Evolutionary conservation across 1,140 invertebrate genomes (phyloP), one percentile per base, ranked within the genome.

Genomic region (Ephestia elutella): DNA sequence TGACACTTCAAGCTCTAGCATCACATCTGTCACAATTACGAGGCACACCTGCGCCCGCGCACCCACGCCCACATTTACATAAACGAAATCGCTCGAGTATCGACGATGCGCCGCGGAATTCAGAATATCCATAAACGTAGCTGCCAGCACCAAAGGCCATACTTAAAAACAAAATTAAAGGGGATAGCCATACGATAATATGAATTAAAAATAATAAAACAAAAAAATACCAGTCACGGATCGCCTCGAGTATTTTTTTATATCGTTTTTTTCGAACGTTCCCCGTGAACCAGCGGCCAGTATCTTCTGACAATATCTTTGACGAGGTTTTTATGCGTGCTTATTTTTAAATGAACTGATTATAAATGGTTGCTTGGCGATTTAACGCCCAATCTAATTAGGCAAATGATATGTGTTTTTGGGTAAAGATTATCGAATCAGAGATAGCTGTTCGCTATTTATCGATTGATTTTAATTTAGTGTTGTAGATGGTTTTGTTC

Each of bases 121-220:
- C 78, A 66, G 77, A 85, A 85, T 82, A 85, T 82, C 82, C 80
- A 87, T 86, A 84, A 87, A 86, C 77, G 80, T 87, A 78, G 79
- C 84, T 80, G 82, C 67, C 80, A 87, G 82, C 80, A 83, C 84
- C 81, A 76, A 77, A 75, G 75, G 66, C 85, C 85, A 83, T 85
- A 87, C 82, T 87, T 87, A 87, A 87, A 87, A 86, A 87, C 85
- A 87, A 87, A 87, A 87, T 86, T 87, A 86, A 87, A 87, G 85
- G 82, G 85, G 85, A 85, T 86, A 85, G 82, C 83, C 82, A 72
- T 83, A 85, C 83, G 85, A 87, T 87, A 87, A 87, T 87, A 87
- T 86, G 83, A 87, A 87, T 87, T 86, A 87, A 87, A 87, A 87
- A 87, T 85, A 86, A 87, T 87, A 87, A 87, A 87, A 85, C 77